Evolutionary conservation across 1,140 invertebrate genomes (phyloP).

Genomic region (Heliconius congener): DNA sequence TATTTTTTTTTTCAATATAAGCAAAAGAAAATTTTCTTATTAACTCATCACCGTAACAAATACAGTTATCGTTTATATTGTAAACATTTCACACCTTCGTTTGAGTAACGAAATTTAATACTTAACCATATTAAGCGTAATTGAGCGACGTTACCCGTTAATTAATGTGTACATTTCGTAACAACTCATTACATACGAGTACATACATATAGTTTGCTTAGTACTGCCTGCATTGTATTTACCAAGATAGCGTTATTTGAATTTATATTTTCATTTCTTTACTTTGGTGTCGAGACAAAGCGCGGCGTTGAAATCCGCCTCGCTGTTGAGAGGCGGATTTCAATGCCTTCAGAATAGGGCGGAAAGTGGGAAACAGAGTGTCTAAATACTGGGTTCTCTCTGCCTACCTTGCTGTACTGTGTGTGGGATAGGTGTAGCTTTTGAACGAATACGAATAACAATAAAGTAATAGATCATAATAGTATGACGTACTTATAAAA

Average conservation of each 20-base stretch:
- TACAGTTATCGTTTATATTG: background rate
- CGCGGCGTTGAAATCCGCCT: too few relatives aligned
- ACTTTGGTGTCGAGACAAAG: too few relatives aligned
- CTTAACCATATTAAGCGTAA: constrained; percentile 7
- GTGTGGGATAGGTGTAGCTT: background rate
- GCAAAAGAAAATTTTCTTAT: background rate
- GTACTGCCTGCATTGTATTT: background rate
- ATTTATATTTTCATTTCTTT: too few relatives aligned
- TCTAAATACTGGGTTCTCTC: too few relatives aligned
- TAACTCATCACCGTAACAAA: background rate
- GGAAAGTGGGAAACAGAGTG: too few relatives aligned
- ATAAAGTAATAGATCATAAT: background rate
- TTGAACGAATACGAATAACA: background rate
- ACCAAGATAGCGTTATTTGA: background rate
- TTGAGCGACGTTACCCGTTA: constrained; percentile 6
- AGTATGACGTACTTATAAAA: too few relatives aligned
- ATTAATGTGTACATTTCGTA: constrained; percentile 8
- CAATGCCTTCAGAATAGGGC: too few relatives aligned
- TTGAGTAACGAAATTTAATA: constrained; percentile 17
- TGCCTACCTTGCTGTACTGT: too few relatives aligned
- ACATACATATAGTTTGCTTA: background rate
- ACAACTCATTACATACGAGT: background rate
- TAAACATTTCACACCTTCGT: constrained; percentile 16
- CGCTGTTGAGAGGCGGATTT: too few relatives aligned
- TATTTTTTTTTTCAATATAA: too few relatives aligned